Conservation (phyloP, 1,140 invertebrate genomes). For the Frieseomelitta varia region DNA sequence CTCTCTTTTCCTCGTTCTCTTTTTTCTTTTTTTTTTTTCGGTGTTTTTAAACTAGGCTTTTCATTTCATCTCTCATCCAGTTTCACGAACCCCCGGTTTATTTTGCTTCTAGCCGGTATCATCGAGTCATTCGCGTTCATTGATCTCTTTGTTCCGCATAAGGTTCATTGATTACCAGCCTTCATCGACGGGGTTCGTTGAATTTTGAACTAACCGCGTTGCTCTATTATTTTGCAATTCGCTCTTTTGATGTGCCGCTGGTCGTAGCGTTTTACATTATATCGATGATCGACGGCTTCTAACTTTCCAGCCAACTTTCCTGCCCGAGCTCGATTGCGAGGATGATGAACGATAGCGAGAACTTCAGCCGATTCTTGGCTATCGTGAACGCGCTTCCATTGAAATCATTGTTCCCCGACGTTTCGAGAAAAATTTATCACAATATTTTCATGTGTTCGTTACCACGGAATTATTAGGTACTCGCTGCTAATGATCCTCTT, state of each 20-base stretch:
- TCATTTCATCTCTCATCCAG: constrained; percentile 37
- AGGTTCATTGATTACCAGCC: constrained; percentile 45
- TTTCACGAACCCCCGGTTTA: constrained; percentile 25
- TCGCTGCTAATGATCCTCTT: too few species aligned
- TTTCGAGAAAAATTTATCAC: background rate
- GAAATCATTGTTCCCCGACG: background rate
- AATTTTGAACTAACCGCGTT: constrained; percentile 49
- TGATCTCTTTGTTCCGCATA: constrained; percentile 42
- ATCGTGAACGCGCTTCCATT: background rate
- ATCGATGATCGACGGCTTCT: constrained; percentile 18
- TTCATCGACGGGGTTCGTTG: constrained; percentile 23
- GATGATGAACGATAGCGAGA: background rate
- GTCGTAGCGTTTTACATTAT: constrained; percentile 26
- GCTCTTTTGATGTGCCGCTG: constrained; percentile 31
- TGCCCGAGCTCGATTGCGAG: background rate
- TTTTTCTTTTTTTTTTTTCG: constrained; percentile 25
- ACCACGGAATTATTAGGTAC: background rate
- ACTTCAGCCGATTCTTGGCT: background rate
- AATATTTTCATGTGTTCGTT: background rate
- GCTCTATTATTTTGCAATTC: constrained; percentile 47
- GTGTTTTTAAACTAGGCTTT: constrained; percentile 32
- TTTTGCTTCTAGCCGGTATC: constrained; percentile 34
- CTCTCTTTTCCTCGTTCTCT: background rate
- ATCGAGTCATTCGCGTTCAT: constrained; percentile 54
- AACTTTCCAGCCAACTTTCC: constrained; percentile 11